Evolutionary conservation across 2,797 vertebrate genomes (phyloP).

Genomic region (Florisuga fusca): DNA sequence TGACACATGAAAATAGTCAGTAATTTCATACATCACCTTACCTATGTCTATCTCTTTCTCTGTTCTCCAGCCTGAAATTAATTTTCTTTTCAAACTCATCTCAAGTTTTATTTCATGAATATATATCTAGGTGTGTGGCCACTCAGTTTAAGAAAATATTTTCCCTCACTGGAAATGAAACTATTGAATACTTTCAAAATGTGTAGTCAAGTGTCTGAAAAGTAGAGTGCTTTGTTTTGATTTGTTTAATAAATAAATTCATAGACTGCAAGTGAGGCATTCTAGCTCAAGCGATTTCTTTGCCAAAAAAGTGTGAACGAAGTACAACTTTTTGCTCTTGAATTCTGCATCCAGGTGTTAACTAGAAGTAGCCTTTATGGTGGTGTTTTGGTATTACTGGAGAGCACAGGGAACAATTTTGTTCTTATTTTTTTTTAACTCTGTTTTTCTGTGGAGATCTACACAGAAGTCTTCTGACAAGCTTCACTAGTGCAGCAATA

Average conservation of each 20-base stretch:
- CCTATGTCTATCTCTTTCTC: background rate
- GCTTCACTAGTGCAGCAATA: background rate
- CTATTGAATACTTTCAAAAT: background rate
- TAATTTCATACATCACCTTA: background rate
- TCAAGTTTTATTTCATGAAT: background rate
- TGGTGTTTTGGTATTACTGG: background rate
- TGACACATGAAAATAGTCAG: background rate
- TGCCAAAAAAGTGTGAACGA: background rate
- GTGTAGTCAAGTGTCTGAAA: background rate
- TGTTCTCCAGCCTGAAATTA: background rate
- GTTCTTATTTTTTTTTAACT: background rate
- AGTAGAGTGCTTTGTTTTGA: background rate
- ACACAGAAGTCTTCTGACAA: background rate
- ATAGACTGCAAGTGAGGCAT: background rate
- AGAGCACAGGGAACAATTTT: background rate
- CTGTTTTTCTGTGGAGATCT: background rate
- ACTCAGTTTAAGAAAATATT: background rate
- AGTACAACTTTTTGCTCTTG: background rate
- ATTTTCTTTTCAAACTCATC: background rate
- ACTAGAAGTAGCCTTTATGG: background rate
- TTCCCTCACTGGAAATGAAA: background rate
- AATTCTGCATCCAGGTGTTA: background rate
- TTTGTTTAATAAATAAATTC: background rate
- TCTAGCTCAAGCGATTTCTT: background rate
- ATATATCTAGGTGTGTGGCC: background rate